These are phyloP conservation scores for Lacanobia wlatinum DNA, from an alignment of 2,888 invertebrate genomes.

Conservation along the genomic window DNA sequence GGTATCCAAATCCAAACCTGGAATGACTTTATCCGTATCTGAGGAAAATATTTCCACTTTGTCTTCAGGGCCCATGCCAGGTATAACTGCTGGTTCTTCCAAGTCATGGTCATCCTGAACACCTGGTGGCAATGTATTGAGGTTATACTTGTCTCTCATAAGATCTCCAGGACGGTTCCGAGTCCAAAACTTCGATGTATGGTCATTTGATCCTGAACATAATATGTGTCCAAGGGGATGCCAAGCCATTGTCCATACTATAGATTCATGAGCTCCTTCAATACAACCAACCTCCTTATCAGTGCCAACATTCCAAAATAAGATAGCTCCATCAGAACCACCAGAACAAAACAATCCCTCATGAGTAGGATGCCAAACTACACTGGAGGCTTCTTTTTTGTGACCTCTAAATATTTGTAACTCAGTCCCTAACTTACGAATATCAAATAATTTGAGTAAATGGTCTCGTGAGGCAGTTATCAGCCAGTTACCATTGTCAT, in stretches of 20 bases:
- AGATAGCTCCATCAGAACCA: conserved; percentile 99
- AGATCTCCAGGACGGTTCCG: conserved; percentile 99
- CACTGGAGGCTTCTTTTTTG: conserved; percentile 99
- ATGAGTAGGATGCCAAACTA: conserved; percentile 99
- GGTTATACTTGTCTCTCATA: conserved; percentile 99
- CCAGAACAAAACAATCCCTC: conserved; percentile 99
- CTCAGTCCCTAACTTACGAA: conserved; percentile 98
- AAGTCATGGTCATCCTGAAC: conserved; percentile 89
- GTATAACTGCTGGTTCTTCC: conserved; percentile 96
- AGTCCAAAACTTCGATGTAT: conserved; percentile 99
- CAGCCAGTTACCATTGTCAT: conserved; percentile 99
- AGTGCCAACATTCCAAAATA: conserved; percentile 99
- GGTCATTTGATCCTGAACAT: conserved; percentile 99
- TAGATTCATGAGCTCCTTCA: conserved; percentile 99
- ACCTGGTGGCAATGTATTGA: conserved; percentile 97
- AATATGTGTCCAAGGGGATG: conserved; percentile 99
- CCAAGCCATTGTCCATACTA: conserved; percentile 99
- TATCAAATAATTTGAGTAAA: conserved; percentile 98
- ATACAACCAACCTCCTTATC: conserved; percentile 99
- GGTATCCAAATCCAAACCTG: conserved; percentile 96
- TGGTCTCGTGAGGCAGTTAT: conserved; percentile 99
- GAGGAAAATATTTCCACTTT: conserved; percentile 94
- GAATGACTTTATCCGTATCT: conserved; percentile 93
- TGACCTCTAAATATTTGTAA: conserved; percentile 99
- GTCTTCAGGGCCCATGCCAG: conserved; percentile 99